Base-by-base conservation (phyloP, 1,140 invertebrate genomes). In the Bemisia tabaci region DNA sequence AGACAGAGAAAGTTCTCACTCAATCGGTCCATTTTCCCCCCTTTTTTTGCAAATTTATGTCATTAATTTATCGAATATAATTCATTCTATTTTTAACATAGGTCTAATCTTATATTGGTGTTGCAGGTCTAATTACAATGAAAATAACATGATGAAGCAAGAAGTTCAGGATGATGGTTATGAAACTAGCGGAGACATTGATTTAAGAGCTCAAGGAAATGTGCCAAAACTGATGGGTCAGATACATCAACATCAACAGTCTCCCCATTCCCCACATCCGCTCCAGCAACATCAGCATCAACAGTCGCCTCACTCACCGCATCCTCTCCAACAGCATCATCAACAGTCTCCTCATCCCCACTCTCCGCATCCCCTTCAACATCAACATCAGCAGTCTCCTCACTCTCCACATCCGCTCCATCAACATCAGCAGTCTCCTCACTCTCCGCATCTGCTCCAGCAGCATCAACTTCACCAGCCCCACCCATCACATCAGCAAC, bases 131-230 rank as follows among this genome's bases (percentile, higher is more conserved):
- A n/a, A 24, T 24, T 61, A 61, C n/a, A 5, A 2, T 61, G n/a
- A 61, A 9, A 61, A 61, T 22, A 9, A 5, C 5, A 23, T 61
- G 22, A n/a, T 23, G 24, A 61, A 61, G 33, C 33, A 48, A 48
- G 33, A 48, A 17, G 33, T 48, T 70, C 83, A 88, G 74, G 89
- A 92, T 81, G 89, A 92, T 79, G 89, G 89, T 69, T 91, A 91
- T 80, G 89, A 92, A 80, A 91, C 89, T 69, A 87, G 87, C 79
- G 88, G 86, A 72, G 88, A 89, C 77, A 84, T 88, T 76, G 85
- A 87, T 73, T 77, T 87, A 74, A 77, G 70, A 70, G 76, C 71
- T 73, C 77, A 68, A 74, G 76, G 74, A 76, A 78, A 66, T 65
- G 39, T 59, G 64, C 61, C n/a, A 12, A 62, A 65, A 26, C 23